A percentile compares a stretch with the other conserved stretches of the same genome.
Conservation (phyloP, 1,140 invertebrate species). For the Phymastichus coffea region DNA sequence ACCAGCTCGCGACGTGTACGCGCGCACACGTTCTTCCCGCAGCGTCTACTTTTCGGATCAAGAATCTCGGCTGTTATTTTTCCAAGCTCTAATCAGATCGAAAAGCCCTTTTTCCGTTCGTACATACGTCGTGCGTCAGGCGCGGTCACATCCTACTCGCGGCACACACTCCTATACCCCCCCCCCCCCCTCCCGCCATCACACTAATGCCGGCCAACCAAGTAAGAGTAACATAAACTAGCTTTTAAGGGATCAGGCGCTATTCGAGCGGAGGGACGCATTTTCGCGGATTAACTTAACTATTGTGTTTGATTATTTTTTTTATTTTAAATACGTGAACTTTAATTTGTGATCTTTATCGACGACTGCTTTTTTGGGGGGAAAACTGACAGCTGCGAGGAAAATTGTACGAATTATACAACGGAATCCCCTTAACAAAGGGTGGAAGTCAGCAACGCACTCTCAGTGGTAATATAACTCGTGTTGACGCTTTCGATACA, state of each 20-base stretch:
- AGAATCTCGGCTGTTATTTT: no score
- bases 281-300: constrained; percentile 22
- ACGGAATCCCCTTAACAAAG: background rate
- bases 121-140: no score
- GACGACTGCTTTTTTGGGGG: background rate
- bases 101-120: no score
- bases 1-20: no score
- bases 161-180: no score
- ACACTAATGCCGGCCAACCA: background rate
- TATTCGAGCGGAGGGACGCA: constrained; percentile 6
- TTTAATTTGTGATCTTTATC: constrained; percentile 18
- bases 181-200: background rate
- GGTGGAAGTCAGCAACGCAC: background rate
- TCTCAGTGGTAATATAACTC: background rate
- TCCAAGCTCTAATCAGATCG: no score
- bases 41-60: no score
- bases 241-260: constrained; percentile 28
- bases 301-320: background rate
- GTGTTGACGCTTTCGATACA: background rate
- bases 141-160: no score
- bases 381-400: background rate
- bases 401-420: background rate
- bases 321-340: background rate
- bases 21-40: no score
- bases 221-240: constrained; percentile 3